phyloP scores from a whole-genome alignment of 1,140 invertebrate species.

The Sminthurides bifidus region DNA sequence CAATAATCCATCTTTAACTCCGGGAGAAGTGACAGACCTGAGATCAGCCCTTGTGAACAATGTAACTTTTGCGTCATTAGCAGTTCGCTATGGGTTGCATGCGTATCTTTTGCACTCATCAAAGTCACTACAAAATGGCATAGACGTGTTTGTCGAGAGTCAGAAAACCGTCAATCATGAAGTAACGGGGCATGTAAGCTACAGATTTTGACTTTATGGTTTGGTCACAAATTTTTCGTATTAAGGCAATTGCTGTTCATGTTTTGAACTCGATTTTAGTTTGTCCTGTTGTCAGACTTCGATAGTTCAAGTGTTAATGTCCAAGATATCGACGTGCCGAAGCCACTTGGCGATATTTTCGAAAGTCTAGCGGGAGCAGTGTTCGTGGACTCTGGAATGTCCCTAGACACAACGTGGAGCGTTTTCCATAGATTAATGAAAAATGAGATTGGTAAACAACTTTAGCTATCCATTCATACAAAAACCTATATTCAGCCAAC shows the following conservation, averaged over 20 bases:
- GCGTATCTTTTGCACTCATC: slow-evolving; percentile 54
- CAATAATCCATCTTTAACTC: slow-evolving; percentile 46
- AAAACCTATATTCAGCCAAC: background rate
- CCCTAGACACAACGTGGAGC: slow-evolving; percentile 67
- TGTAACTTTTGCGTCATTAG: slow-evolving; percentile 76
- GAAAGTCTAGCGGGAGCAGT: slow-evolving; percentile 86
- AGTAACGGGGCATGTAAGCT: slow-evolving; percentile 37
- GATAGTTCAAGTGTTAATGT: slow-evolving; percentile 42
- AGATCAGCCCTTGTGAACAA: slow-evolving; percentile 91
- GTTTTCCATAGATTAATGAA: slow-evolving; percentile 65
- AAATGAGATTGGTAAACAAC: slow-evolving; percentile 47
- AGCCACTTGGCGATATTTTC: slow-evolving; percentile 87
- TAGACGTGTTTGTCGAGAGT: slow-evolving; percentile 66
- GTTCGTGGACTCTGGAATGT: slow-evolving; percentile 71
- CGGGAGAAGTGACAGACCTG: slow-evolving; percentile 80
- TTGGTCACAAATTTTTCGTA: slow-evolving; percentile 11
- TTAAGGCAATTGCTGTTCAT: slow-evolving; percentile 10
- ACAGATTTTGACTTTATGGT: slow-evolving; percentile 3
- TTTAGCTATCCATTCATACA: background rate
- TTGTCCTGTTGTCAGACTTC: slow-evolving; percentile 14
- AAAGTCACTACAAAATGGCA: slow-evolving; percentile 50
- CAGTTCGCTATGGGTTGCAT: slow-evolving; percentile 72
- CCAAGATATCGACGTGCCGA: slow-evolving; percentile 76
- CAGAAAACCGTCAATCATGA: slow-evolving; percentile 57
- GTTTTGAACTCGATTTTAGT: slow-evolving; percentile 18